Evolutionary conservation across 1,140 invertebrate genomes (phyloP), one percentile per base, ranked within the genome.

Genomic region (Thaumatotibia leucotreta): DNA sequence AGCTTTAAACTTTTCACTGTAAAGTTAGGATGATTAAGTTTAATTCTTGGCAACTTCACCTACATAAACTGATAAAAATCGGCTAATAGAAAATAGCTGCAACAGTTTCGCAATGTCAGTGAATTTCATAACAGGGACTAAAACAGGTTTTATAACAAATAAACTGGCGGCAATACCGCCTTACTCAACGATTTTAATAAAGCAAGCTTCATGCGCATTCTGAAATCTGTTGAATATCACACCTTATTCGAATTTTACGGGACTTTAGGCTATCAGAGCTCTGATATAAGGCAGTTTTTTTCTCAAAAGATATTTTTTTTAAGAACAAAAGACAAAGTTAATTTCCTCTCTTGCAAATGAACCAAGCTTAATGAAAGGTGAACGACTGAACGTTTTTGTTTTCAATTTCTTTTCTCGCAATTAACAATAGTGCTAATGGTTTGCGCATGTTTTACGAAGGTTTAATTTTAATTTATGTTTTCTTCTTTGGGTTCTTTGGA

Each of bases 341-440:
- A 58, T 58, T 58, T 58, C 52, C 52, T 58, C 52, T 27, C 11
- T 27, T 31, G 23, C 23, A 58, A 52, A 58, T 24, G 52, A 58
- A 58, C 11, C 24, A 17, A 27, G 52, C 24, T 58, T 58, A 58
- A 58, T 58, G 52, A 58, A 58, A 58, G 27, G 52, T 58, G 52
- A 58, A 58, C 52, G 14, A n/a, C 24, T 58, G 52, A 58, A 58
- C 52, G 14, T 58, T 58, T 58, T 58, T 58, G 52, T 58, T 58
- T 58, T 31, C 52, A 27, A 14, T 29, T 29, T 58, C 23, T 23
- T 58, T 58, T 58, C 14, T 29, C 24, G 27, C 24, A 58, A 58
- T 58, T 58, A 58, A 58, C 27, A 58, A 58, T 58, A 58, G 52
- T 58, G 52, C 52, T 29, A 27, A 14, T 20, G 39, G 17, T 45